A percentile compares a stretch with the other conserved stretches of the same genome.
phyloP scores from a whole-genome alignment of 2,113 vertebrate species.

The Protomyctophum bolini region DNA sequence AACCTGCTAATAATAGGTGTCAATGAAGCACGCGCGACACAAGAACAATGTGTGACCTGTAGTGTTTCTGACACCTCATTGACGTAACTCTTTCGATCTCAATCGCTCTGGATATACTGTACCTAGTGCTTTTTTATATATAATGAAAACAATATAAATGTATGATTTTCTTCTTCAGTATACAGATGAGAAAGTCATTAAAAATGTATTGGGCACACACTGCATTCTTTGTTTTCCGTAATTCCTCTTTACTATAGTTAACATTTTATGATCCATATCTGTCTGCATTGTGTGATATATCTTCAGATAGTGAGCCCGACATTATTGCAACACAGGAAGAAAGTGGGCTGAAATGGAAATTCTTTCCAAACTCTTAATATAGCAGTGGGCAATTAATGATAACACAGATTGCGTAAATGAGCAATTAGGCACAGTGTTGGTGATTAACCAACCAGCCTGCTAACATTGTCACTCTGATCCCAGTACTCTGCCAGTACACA shows the following conservation, averaged over 20 bases:
- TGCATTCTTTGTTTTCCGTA: neutral
- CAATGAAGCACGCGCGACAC: too few relatives aligned
- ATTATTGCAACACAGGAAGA: neutral
- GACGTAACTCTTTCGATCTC: too few relatives aligned
- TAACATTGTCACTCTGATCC: slow-evolving; percentile 37
- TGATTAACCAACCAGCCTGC: slow-evolving; percentile 52
- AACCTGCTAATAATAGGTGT: too few relatives aligned
- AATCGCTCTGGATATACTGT: too few relatives aligned
- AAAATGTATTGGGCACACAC: neutral
- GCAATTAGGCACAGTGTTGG: slow-evolving; percentile 44
- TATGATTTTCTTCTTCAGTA: too few relatives aligned
- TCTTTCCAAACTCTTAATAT: slow-evolving; percentile 27
- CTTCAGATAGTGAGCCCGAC: slow-evolving; percentile 3
- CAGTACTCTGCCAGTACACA: neutral
- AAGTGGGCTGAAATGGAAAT: slow-evolving; percentile 26
- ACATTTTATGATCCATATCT: slow-evolving; percentile 2
- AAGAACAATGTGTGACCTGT: too few relatives aligned
- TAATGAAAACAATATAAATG: too few relatives aligned
- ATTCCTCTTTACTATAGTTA: neutral
- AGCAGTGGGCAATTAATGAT: slow-evolving; percentile 5
- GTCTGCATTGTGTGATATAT: slow-evolving; percentile 1
- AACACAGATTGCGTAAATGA: slow-evolving; percentile 48
- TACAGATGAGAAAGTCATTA: neutral
- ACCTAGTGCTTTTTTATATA: too few relatives aligned
- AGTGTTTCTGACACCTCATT: too few relatives aligned